phyloP scores from a whole-genome alignment of 2,797 vertebrate genomes.

The Limosa lapponica region DNA sequence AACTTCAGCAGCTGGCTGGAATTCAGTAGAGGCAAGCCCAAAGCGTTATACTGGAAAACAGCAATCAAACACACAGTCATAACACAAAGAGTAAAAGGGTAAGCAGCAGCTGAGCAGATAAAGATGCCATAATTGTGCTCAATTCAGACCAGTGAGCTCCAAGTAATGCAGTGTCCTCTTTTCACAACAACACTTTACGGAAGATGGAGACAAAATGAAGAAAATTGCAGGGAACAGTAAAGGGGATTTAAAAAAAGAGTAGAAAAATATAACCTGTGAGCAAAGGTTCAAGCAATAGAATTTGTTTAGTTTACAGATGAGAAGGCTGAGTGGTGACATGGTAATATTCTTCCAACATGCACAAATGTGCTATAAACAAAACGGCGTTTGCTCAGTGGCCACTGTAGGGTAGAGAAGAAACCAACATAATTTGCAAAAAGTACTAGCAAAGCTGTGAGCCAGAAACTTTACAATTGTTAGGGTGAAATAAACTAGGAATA shows the following conservation, averaged over 20 bases:
- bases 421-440: background rate
- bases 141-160: background rate
- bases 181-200: background rate
- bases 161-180: background rate
- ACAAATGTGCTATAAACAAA: background rate
- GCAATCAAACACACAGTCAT: background rate
- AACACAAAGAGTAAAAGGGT: background rate
- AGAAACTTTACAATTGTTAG: background rate
- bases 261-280: background rate
- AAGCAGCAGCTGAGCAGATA: background rate
- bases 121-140: background rate
- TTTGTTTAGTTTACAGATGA: background rate
- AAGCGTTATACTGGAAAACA: background rate
- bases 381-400: background rate
- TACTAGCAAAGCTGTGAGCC: background rate
- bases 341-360: background rate
- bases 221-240: background rate
- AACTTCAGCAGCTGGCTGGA: background rate
- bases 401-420: background rate
- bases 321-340: background rate
- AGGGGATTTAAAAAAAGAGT: background rate
- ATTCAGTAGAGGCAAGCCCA: background rate
- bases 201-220: background rate
- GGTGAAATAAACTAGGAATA: background rate
- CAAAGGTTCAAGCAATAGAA: background rate